Evolutionary conservation across 2,888 invertebrate species (phyloP).

Genomic region (Melanotus villosus): DNA sequence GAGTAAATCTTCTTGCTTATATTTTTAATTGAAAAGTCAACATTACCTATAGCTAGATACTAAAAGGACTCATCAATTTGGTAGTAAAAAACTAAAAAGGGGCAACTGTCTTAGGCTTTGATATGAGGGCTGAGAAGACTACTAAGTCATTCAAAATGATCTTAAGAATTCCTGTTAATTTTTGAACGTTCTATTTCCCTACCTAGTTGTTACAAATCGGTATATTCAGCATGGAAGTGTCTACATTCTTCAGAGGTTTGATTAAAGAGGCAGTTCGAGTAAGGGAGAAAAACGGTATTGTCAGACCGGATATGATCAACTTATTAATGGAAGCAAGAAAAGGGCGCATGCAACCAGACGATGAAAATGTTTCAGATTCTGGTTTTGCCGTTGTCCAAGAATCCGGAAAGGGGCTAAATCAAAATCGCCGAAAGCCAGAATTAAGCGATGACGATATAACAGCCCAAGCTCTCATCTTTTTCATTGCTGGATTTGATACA

Average conservation of each 20-base stretch:
- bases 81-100: too few relatives aligned
- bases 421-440: conserved; percentile 15
- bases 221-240: not conserved
- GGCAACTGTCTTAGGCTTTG: too few relatives aligned
- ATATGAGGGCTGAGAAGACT: too few relatives aligned
- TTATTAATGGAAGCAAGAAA: conserved; percentile 69
- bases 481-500: conserved; percentile 69
- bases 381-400: not conserved
- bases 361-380: not conserved
- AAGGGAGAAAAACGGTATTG: not conserved
- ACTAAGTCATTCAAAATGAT: not conserved
- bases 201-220: not conserved
- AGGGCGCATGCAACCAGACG: conserved; percentile 51
- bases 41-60: too few relatives aligned
- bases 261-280: not conserved
- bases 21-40: too few relatives aligned
- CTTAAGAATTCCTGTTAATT: too few relatives aligned
- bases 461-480: conserved; percentile 71
- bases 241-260: not conserved
- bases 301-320: not conserved
- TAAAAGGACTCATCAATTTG: too few relatives aligned
- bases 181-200: too few relatives aligned
- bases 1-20: too few relatives aligned
- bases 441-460: conserved; percentile 69
- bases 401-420: not conserved